These are phyloP conservation scores for Peromyscus polionotus DNA, from an alignment of 2,113 vertebrate species.

Conservation along the genomic window DNA sequence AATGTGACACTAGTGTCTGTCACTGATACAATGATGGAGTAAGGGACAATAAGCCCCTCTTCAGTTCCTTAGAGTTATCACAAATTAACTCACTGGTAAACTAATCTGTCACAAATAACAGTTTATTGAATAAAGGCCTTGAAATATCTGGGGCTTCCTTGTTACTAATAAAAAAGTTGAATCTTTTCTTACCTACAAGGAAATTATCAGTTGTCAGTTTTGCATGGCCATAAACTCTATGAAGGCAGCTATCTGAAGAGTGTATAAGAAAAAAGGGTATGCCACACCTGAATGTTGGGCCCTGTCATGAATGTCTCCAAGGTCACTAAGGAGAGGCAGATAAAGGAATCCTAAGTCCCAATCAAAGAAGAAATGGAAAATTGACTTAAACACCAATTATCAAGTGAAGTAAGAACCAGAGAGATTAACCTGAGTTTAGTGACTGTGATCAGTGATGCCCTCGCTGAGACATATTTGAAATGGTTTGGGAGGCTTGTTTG, in stretches of 20 bases:
- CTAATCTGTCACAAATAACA: neutral
- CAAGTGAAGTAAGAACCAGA: constrained; percentile 6
- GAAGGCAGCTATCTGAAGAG: neutral
- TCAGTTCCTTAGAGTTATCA: neutral
- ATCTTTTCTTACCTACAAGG: neutral
- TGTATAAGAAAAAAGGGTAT: neutral
- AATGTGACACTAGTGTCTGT: neutral
- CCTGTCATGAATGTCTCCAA: neutral
- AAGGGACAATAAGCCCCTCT: neutral
- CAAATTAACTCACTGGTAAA: neutral
- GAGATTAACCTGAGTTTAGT: neutral
- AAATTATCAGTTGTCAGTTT: neutral
- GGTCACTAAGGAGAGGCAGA: neutral
- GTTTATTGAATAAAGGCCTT: neutral
- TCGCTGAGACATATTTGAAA: neutral
- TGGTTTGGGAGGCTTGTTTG: neutral
- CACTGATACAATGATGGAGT: neutral
- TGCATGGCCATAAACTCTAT: neutral
- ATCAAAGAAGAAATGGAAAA: neutral
- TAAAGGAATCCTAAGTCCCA: neutral
- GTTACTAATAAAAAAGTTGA: neutral
- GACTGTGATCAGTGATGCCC: neutral
- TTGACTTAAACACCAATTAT: neutral
- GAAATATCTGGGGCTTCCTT: neutral
- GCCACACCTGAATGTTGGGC: neutral